Percentiles rank a stretch among this genome's conserved stretches.
These are phyloP conservation scores for Tyto alba DNA, from an alignment of 2,113 vertebrate species.

Conservation along the genomic window DNA sequence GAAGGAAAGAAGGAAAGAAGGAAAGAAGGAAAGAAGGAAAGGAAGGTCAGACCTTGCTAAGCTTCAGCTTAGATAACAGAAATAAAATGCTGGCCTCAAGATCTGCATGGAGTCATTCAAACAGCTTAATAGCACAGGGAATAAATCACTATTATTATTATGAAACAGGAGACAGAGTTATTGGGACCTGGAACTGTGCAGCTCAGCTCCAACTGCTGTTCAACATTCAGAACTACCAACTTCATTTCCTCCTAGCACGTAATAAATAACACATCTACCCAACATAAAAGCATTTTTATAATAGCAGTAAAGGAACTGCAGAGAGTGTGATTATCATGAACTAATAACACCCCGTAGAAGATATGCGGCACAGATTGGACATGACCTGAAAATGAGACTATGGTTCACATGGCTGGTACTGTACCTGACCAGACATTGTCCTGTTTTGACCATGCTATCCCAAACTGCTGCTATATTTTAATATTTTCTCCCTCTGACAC, in stretches of 20 bases:
- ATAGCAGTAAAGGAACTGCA: constrained; percentile 50
- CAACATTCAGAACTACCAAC: constrained; percentile 60
- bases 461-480: neutral
- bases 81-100: neutral
- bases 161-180: constrained; percentile 48
- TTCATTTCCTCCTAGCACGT: constrained; percentile 54
- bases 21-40: fast-evolving
- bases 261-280: constrained; percentile 60
- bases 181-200: constrained; percentile 15
- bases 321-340: constrained; percentile 37
- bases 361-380: neutral
- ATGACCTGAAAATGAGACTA: neutral
- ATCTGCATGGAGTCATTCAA: constrained; percentile 45
- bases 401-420: neutral
- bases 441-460: neutral
- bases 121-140: constrained; percentile 38
- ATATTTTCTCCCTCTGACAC: neutral
- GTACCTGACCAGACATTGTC: neutral
- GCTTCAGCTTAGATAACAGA: neutral
- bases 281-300: constrained; percentile 50
- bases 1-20: no score
- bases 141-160: constrained; percentile 59
- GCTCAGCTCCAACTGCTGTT: constrained; percentile 41
- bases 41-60: neutral
- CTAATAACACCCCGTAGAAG: neutral